These are phyloP conservation scores for Lophotriccus pileatus DNA, from an alignment of 2,797 vertebrate species.

Conservation along the genomic window DNA sequence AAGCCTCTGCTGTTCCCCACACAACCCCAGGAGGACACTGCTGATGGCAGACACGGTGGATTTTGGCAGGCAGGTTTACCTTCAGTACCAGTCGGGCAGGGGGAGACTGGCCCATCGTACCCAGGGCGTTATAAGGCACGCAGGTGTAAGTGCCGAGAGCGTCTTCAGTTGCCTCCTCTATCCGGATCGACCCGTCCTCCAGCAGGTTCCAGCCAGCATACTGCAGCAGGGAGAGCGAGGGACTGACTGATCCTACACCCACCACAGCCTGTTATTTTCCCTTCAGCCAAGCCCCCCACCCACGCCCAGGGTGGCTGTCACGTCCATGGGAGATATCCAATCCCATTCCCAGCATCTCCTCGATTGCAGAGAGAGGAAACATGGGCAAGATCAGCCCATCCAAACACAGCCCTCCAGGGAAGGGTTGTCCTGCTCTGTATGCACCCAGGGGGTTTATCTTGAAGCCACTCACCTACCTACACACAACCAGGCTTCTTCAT, in stretches of 20 bases:
- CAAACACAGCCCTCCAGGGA: background rate
- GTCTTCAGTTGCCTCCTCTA: constrained; percentile 97
- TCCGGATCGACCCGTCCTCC: constrained; percentile 95
- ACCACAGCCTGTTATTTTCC: background rate
- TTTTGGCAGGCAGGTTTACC: constrained; percentile 72
- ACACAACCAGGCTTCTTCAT: background rate
- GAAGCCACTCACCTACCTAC: background rate
- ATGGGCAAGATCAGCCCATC: accelerated
- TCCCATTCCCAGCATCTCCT: background rate
- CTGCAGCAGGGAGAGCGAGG: constrained; percentile 63
- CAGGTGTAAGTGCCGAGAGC: constrained; percentile 99
- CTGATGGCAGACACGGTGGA: background rate
- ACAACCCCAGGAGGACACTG: background rate
- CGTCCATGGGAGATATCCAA: accelerated
- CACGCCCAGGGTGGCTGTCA: accelerated
- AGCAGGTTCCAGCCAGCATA: constrained; percentile 94
- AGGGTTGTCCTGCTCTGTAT: background rate
- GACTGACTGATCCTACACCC: background rate
- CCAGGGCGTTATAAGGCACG: constrained; percentile 99
- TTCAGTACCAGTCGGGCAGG: constrained; percentile 99
- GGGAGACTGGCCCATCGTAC: constrained; percentile 99
- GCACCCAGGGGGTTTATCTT: background rate
- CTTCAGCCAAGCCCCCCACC: background rate
- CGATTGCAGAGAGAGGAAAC: background rate
- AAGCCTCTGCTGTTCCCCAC: background rate